These are phyloP conservation scores for Melipona beecheii DNA, from an alignment of 2,888 invertebrate genomes.

Conservation along the genomic window DNA sequence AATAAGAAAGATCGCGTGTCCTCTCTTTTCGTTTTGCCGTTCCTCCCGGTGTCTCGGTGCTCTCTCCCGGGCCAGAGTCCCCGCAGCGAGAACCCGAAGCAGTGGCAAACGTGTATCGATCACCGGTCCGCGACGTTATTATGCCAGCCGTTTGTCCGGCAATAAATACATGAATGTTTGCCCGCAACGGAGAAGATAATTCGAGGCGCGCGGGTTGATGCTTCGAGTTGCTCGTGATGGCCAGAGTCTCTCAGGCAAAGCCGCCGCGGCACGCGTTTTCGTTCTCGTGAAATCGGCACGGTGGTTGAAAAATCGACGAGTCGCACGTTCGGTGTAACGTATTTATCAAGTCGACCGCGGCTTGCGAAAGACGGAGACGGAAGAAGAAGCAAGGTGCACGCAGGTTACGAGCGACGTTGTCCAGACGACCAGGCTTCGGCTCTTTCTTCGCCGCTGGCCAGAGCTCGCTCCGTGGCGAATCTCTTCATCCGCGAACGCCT, in stretches of 20 bases:
- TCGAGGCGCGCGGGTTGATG: slow-evolving; percentile 67
- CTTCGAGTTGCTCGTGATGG: slow-evolving; percentile 8
- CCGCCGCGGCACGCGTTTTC: slow-evolving; percentile 56
- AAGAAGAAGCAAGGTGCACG: not conserved
- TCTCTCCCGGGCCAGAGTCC: slow-evolving; percentile 20
- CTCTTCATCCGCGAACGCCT: slow-evolving; percentile 65
- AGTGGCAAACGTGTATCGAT: slow-evolving; percentile 72
- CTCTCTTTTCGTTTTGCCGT: not conserved
- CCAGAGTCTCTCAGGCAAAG: slow-evolving; percentile 45
- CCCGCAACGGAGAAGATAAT: slow-evolving; percentile 75
- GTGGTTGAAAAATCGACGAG: slow-evolving; percentile 15
- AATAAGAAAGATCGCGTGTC: not conserved
- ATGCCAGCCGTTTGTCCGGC: slow-evolving; percentile 73
- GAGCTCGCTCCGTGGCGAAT: slow-evolving; percentile 66
- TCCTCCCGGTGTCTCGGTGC: not conserved
- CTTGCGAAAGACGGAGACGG: not conserved
- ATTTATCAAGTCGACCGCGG: slow-evolving; percentile 51
- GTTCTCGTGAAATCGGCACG: slow-evolving; percentile 32
- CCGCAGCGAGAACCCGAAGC: slow-evolving; percentile 33
- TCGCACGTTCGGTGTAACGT: slow-evolving; percentile 62
- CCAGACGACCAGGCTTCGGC: not conserved
- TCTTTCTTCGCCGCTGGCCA: slow-evolving; percentile 13
- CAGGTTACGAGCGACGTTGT: slow-evolving; percentile 3
- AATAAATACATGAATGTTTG: slow-evolving; percentile 80
- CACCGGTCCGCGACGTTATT: slow-evolving; percentile 69